phyloP scores from a whole-genome alignment of 2,888 invertebrate species.

The Sphinx pinastri region DNA sequence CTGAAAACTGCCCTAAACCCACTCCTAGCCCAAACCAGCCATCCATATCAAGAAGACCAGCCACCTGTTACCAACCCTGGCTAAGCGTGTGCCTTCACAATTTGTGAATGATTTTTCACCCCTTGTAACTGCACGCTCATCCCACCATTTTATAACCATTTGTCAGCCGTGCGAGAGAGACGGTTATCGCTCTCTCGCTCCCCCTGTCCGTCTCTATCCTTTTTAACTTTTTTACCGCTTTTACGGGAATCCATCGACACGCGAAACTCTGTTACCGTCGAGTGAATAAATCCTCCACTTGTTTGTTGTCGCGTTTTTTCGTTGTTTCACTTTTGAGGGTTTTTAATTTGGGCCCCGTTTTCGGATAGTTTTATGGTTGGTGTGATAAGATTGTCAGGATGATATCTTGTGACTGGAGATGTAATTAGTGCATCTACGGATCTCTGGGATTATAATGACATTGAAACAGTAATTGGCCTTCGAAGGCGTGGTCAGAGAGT shows the following conservation, averaged over 20 bases:
- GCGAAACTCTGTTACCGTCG: conserved; percentile 81
- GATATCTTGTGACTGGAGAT: no score
- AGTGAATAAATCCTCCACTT: conserved; percentile 76
- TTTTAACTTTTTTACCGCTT: conserved; percentile 78
- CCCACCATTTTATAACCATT: conserved; percentile 79
- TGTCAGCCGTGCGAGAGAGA: conserved; percentile 81
- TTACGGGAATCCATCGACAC: conserved; percentile 82
- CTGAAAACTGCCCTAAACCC: neutral
- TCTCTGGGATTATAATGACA: neutral
- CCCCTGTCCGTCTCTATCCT: conserved; percentile 41
- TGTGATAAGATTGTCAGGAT: conserved; percentile 25
- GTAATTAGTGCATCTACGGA: no score
- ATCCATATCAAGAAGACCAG: conserved; percentile 2
- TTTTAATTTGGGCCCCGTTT: conserved; percentile 50
- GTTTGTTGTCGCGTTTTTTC: conserved; percentile 51
- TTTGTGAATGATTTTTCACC: conserved; percentile 81
- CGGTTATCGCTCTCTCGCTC: conserved; percentile 57
- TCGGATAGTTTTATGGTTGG: conserved; percentile 37
- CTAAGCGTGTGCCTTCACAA: conserved; percentile 74
- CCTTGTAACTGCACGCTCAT: conserved; percentile 64
- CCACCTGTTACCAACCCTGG: conserved; percentile 33
- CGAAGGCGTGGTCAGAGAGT: conserved; percentile 22
- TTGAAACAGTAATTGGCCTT: conserved; percentile 10
- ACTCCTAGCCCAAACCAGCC: neutral
- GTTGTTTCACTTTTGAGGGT: conserved; percentile 43